A percentile compares a stretch with the other conserved stretches of the same genome.
Conservation (phyloP, 2,888 invertebrate genomes). For the Phortica magna region DNA sequence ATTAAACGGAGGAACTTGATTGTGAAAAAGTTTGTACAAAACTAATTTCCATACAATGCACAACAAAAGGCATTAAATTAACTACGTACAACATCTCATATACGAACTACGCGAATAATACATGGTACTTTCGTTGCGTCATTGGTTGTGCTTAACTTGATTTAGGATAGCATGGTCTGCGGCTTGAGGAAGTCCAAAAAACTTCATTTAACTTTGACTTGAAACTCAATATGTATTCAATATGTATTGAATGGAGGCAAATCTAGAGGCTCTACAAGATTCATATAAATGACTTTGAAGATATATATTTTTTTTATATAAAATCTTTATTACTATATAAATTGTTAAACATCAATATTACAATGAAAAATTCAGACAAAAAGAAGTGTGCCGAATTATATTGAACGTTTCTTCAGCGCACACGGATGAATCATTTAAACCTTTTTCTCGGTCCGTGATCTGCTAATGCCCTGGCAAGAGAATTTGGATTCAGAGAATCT, state of each 20-base stretch:
- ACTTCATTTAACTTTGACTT: constrained; percentile 31
- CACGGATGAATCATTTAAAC: no score
- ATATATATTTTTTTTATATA: no score
- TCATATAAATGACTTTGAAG: no score
- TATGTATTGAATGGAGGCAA: not conserved
- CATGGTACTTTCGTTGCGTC: constrained; percentile 16
- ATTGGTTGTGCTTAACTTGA: not conserved
- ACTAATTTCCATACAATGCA: constrained; percentile 42
- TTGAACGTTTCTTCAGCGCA: no score
- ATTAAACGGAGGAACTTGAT: constrained; percentile 27
- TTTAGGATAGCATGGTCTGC: not conserved
- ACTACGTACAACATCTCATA: constrained; percentile 6
- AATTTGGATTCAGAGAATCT: no score
- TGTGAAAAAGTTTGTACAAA: constrained; percentile 15
- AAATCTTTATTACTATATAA: no score
- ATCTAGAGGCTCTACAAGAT: no score
- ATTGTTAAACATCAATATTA: no score
- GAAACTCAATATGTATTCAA: not conserved
- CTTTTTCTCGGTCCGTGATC: no score
- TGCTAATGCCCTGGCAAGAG: no score
- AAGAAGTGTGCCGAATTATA: no score
- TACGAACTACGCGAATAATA: not conserved
- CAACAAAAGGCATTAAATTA: constrained; percentile 35
- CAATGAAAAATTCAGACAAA: no score
- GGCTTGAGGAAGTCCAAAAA: constrained; percentile 21